phyloP scores from a whole-genome alignment of 2,797 vertebrate species.

The Hipposideros larvatus region DNA sequence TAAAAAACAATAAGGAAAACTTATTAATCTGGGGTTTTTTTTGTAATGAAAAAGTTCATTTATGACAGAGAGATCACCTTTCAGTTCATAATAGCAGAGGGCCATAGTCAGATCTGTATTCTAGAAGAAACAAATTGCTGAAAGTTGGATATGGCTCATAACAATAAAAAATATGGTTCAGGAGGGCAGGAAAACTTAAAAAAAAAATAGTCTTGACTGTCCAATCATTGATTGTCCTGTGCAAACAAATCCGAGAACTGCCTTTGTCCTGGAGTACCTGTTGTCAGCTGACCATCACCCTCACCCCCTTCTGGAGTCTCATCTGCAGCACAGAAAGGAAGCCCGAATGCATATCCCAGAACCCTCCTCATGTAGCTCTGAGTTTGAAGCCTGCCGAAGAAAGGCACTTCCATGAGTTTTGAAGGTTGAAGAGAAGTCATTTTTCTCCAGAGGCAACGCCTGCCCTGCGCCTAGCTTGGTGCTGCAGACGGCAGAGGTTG shows the following conservation, averaged over 20 bases:
- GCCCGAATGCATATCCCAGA: not conserved
- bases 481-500: not conserved
- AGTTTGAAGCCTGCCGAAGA: not conserved
- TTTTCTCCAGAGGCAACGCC: not conserved
- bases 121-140: not conserved
- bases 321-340: not conserved
- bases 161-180: not conserved
- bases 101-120: not conserved
- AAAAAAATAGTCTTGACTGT: not conserved
- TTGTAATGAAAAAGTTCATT: not conserved
- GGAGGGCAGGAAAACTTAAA: not conserved
- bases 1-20: not conserved
- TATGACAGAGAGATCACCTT: not conserved
- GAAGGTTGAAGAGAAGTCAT: not conserved
- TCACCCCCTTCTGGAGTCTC: not conserved
- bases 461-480: not conserved
- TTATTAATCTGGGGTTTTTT: not conserved
- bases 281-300: not conserved
- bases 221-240: not conserved
- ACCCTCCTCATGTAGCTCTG: not conserved
- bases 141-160: not conserved
- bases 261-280: not conserved
- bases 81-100: not conserved
- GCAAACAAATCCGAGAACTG: not conserved
- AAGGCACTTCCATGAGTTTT: not conserved